phyloP scores from a whole-genome alignment of 2,888 invertebrate genomes.

The Eugnorisma glareosa region DNA sequence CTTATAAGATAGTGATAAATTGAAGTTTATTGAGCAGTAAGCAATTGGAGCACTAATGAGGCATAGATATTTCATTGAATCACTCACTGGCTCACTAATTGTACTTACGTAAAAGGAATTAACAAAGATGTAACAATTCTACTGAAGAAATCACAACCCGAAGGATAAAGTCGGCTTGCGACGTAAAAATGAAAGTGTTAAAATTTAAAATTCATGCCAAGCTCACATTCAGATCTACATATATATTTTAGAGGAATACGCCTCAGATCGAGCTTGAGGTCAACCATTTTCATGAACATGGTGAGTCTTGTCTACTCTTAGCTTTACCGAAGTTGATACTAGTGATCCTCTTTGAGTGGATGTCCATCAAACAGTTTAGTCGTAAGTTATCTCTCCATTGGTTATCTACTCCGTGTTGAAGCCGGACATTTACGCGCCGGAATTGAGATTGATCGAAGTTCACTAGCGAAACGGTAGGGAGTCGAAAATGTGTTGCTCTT shows the following conservation, averaged over 20 bases:
- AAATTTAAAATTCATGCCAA: not conserved
- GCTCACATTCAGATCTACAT: no score
- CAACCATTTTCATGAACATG: not conserved
- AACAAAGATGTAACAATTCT: not conserved
- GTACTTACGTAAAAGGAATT: not conserved
- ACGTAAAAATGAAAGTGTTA: not conserved
- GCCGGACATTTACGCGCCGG: conserved; percentile 49
- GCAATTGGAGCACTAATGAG: conserved; percentile 32
- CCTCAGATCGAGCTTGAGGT: not conserved
- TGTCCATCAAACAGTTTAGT: conserved; percentile 3
- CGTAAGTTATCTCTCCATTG: conserved; percentile 23
- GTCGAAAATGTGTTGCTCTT: conserved; percentile 36
- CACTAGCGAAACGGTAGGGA: conserved; percentile 22
- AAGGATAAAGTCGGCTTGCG: not conserved
- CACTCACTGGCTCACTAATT: not conserved
- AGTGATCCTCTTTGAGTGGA: not conserved
- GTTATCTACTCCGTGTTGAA: conserved; percentile 32
- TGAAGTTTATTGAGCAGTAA: conserved; percentile 39
- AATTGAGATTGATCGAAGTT: conserved; percentile 65
- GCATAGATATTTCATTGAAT: not conserved
- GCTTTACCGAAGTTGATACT: not conserved
- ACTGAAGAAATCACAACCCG: not conserved
- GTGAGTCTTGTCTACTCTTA: not conserved
- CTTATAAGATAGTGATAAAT: conserved; percentile 38
- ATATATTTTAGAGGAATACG: not conserved